Percentiles rank a stretch among this genome's conserved stretches.
Conservation (phyloP, 2,797 vertebrate species). For the Hipposideros larvatus region DNA sequence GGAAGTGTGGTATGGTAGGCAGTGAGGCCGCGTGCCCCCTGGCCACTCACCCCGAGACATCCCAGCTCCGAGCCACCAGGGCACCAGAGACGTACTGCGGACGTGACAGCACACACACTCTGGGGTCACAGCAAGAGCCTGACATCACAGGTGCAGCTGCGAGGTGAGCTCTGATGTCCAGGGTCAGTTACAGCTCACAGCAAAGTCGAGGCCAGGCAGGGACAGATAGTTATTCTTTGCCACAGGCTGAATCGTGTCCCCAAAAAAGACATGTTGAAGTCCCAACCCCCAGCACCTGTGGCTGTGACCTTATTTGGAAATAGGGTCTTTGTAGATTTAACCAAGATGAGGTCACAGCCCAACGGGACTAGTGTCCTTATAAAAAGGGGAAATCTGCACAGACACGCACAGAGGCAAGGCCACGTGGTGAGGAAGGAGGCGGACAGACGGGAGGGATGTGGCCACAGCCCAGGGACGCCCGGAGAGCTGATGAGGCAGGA, state of each 20-base stretch:
- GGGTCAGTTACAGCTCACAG: not conserved
- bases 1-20: not conserved
- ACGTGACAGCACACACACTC: not conserved
- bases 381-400: not conserved
- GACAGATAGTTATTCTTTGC: rapidly evolving
- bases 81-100: not conserved
- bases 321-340: not conserved
- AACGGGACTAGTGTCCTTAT: not conserved
- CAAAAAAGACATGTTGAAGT: not conserved
- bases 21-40: rapidly evolving
- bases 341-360: not conserved
- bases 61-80: not conserved
- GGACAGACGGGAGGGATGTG: rapidly evolving
- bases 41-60: not conserved
- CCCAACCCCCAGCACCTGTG: not conserved
- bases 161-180: not conserved
- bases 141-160: not conserved
- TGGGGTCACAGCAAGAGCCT: not conserved
- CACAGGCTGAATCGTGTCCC: not conserved
- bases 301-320: not conserved
- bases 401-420: not conserved
- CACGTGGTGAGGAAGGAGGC: rapidly evolving
- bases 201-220: not conserved
- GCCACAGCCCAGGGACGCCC: not conserved
- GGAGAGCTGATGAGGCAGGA: not conserved